Evolutionary conservation across 2,113 vertebrate genomes (phyloP).

Genomic region (Myocastor coypus): DNA sequence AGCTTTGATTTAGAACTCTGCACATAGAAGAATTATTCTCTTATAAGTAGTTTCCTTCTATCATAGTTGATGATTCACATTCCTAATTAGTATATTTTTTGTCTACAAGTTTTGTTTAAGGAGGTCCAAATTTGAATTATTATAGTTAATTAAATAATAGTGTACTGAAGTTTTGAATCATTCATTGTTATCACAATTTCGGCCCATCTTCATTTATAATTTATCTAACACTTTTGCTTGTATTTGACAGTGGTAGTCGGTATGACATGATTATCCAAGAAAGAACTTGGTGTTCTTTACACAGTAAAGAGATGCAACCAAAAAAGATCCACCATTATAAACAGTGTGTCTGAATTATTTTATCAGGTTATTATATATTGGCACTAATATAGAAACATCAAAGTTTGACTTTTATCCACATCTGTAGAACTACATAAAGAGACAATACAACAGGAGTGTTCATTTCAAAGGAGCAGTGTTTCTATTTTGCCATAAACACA

Average conservation of each 20-base stretch:
- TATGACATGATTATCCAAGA: neutral
- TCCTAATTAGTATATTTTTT: neutral
- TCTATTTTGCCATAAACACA: neutral
- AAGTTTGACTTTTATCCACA: neutral
- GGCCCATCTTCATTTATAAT: constrained; percentile 4
- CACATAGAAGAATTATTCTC: neutral
- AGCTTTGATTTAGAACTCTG: neutral
- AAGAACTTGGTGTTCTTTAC: neutral
- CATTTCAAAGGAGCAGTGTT: neutral
- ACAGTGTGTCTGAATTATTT: neutral
- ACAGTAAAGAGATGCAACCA: neutral
- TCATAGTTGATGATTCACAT: neutral
- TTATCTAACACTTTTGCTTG: neutral
- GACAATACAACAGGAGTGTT: neutral
- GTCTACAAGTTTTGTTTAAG: neutral
- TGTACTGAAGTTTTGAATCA: neutral
- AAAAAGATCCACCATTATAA: neutral
- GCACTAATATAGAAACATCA: neutral
- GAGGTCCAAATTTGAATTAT: neutral
- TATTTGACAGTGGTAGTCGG: neutral
- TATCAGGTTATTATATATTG: neutral
- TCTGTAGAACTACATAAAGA: neutral
- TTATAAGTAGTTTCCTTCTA: neutral
- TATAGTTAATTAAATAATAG: neutral
- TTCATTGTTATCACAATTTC: neutral